A percentile compares a stretch with the other conserved stretches of the same genome.
Evolutionary conservation across 2,888 invertebrate species (phyloP).

Genomic region (Pilophorus perplexus): DNA sequence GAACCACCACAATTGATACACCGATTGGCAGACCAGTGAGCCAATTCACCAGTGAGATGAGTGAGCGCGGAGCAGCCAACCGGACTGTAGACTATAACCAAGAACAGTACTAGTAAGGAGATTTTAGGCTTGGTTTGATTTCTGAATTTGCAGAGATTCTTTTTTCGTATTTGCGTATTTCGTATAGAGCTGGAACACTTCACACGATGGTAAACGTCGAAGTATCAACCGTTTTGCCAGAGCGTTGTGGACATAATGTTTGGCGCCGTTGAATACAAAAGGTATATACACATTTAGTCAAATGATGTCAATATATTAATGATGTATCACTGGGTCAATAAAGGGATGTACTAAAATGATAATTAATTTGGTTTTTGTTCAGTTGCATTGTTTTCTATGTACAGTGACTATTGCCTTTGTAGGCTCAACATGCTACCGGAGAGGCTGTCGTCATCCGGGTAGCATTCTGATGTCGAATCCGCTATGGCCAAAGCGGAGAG

Average conservation of each 20-base stretch:
- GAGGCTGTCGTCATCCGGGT: constrained; percentile 85
- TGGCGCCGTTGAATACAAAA: constrained; percentile 45
- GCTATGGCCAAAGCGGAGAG: constrained; percentile 91
- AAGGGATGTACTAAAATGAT: constrained; percentile 47
- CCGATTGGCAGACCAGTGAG: too few species aligned
- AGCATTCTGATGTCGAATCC: constrained; percentile 73
- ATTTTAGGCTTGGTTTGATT: constrained; percentile 9
- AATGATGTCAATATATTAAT: constrained; percentile 37
- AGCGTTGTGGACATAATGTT: constrained; percentile 47
- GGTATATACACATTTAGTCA: constrained; percentile 32
- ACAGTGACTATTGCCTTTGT: constrained; percentile 55
- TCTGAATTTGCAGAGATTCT: constrained; percentile 9
- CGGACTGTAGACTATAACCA: constrained; percentile 35
- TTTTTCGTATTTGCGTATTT: too few species aligned
- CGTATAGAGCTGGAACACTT: constrained; percentile 1
- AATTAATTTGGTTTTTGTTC: constrained; percentile 44
- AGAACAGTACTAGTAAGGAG: constrained; percentile 38
- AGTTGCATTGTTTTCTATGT: constrained; percentile 37
- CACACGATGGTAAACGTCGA: neutral
- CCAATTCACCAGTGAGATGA: constrained; percentile 18
- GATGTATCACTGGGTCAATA: constrained; percentile 44
- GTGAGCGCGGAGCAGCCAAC: constrained; percentile 26
- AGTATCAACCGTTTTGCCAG: constrained; percentile 44
- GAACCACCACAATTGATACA: too few species aligned
- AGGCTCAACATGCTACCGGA: constrained; percentile 93